phyloP scores from a whole-genome alignment of 2,113 vertebrate genomes.

The Psettodes erumei region DNA sequence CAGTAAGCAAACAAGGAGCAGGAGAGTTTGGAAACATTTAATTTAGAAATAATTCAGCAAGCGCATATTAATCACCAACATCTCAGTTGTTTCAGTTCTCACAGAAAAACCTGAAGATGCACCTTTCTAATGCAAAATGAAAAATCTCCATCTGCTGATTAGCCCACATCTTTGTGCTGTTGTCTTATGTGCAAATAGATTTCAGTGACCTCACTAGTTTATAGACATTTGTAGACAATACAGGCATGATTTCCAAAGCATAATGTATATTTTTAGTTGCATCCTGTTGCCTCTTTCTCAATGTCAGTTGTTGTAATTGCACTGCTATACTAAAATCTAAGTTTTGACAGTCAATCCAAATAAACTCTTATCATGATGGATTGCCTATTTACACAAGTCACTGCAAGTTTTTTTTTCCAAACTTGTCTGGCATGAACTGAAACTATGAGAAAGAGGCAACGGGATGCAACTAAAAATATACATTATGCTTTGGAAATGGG shows the following conservation, averaged over 20 bases:
- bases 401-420: background rate
- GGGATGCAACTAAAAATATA: background rate
- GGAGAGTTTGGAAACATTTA: background rate
- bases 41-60: background rate
- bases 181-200: too few species aligned
- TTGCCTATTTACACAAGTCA: conserved; percentile 3
- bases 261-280: background rate
- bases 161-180: too few species aligned
- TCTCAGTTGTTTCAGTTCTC: too few species aligned
- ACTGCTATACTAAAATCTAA: background rate
- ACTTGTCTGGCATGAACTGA: conserved; percentile 16
- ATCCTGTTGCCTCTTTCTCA: background rate
- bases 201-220: too few species aligned
- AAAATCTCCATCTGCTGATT: too few species aligned
- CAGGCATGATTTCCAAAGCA: background rate
- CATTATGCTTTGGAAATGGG: background rate
- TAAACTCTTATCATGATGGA: conserved; percentile 4
- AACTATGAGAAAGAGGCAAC: background rate
- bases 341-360: background rate
- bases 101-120: too few species aligned
- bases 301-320: background rate
- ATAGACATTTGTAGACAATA: too few species aligned
- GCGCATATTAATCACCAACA: too few species aligned
- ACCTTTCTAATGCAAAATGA: too few species aligned
- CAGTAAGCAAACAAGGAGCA: background rate